Evolutionary conservation across 2,888 invertebrate species (phyloP), one percentile per base, ranked within the genome.

Genomic region (Galerucella pusilla): DNA sequence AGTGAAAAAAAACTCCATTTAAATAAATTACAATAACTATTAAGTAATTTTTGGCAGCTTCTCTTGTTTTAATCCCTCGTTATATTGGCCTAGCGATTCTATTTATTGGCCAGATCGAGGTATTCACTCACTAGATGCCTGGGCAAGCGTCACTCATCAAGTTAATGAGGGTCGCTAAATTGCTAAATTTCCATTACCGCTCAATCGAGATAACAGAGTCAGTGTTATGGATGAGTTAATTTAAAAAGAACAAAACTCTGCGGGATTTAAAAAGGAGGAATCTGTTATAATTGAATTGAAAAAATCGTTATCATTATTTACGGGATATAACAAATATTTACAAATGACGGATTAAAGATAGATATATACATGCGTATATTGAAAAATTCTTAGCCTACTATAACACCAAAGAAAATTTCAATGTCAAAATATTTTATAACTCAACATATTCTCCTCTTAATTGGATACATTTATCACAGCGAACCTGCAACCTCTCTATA

Each of bases 111-210:
- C 20, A 64, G 64, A 45, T 64, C 64, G 71, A 71, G 68, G 74
- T 73, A 69, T 69, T 63, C 75, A 73, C 69, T 71, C 61, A 68
- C 75, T 77, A 63, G 68, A 71, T 73, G 68, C 71, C 71, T 57
- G 52, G 74, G 57, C 60, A 74, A 54, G 69, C 68, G 74, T 74
- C 75, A 75, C 73, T 73, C 67, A 77, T 75, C 77, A 74, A 74
- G 71, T 74, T 77, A 77, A 77, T 77, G 77, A 73, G 75, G 64
- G 65, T 28, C 54, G 73, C 73, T 69, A 75, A 73, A 73, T 77
- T 76, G 63, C n/a, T 49, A 52, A 61, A 70, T 70, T 63, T 70
- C 63, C 70, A 63, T 63, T 70, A 70, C 54, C 59, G 52, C 49
- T 70, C 10, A 61, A 61, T 61, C 28, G 6, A 35, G 61, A 35